Conservation (phyloP, 2,888 invertebrate genomes). For the Scaptomyza cyrtandrae region DNA sequence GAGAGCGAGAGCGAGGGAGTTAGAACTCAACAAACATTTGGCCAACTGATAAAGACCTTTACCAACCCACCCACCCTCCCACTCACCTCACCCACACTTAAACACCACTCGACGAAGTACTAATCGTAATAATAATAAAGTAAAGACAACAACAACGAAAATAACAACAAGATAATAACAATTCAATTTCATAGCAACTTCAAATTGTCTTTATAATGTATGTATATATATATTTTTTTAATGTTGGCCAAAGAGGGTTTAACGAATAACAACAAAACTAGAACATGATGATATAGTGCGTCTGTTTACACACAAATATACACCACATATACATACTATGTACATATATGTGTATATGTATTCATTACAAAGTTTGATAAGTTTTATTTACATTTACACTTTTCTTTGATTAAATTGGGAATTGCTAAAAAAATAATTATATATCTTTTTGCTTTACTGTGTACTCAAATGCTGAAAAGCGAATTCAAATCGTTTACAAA, state of each 20-base stretch:
- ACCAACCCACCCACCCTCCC: accelerated
- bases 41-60: constrained; percentile 27
- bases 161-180: background rate
- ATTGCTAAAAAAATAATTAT: background rate
- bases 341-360: background rate
- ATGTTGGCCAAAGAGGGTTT: background rate
- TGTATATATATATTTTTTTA: background rate
- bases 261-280: background rate
- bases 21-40: background rate
- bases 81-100: too few relatives aligned
- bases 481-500: too few relatives aligned
- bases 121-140: constrained; percentile 26
- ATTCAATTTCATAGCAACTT: background rate
- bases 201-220: background rate
- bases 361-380: background rate
- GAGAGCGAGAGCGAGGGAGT: too few relatives aligned
- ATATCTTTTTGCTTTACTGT: too few relatives aligned
- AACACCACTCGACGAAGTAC: constrained; percentile 1
- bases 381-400: background rate
- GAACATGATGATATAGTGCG: background rate
- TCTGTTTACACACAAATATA: background rate
- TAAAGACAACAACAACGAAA: constrained; percentile 28
- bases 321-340: too few relatives aligned
- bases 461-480: too few relatives aligned
- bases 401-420: background rate